A percentile compares a stretch with the other conserved stretches of the same genome.
Evolutionary conservation across 1,140 invertebrate genomes (phyloP).

Genomic region (Bombus sibiricus): DNA sequence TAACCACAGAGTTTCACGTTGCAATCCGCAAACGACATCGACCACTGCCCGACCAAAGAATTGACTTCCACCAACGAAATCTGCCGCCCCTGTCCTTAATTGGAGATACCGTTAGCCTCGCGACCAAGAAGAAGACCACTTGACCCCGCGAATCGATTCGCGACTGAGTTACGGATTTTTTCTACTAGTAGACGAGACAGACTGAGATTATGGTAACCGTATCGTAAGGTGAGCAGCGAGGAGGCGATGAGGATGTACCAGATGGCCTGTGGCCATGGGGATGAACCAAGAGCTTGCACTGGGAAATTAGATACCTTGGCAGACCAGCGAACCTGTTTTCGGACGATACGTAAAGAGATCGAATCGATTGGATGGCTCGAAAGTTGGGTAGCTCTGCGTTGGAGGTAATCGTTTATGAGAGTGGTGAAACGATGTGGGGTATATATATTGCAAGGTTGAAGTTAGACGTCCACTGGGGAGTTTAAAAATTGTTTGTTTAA

Average conservation of each 20-base stretch:
- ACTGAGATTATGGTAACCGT: no score
- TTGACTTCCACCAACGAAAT: not conserved
- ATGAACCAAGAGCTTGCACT: not conserved
- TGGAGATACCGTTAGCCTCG: constrained; percentile 61
- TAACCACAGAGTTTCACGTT: no score
- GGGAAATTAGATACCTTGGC: constrained; percentile 2
- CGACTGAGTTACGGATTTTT: not conserved
- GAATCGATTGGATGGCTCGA: not conserved
- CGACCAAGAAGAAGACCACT: constrained; percentile 33
- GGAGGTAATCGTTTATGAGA: not conserved
- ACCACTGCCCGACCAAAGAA: constrained; percentile 50
- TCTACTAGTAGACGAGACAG: no score
- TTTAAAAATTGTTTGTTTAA: not conserved
- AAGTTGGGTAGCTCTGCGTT: not conserved
- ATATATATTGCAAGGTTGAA: not conserved
- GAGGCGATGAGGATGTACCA: not conserved
- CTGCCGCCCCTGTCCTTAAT: constrained; percentile 68
- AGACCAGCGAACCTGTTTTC: not conserved
- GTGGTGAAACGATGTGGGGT: not conserved
- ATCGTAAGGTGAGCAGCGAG: no score
- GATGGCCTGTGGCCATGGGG: constrained; percentile 12
- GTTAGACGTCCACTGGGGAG: no score
- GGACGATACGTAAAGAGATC: not conserved
- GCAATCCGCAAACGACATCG: not conserved
- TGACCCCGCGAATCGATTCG: constrained; percentile 50